phyloP scores from a whole-genome alignment of 1,140 invertebrate genomes.

The Penaeus chinensis region DNA sequence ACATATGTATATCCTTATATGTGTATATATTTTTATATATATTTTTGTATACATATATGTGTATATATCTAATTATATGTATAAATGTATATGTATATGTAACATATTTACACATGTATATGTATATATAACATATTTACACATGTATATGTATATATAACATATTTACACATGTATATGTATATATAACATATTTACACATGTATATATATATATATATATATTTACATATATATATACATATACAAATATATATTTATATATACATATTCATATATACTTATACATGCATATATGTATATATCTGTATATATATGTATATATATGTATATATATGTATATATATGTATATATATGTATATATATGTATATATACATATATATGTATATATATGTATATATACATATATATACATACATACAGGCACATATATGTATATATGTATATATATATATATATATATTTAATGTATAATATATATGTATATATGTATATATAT shows the following conservation, averaged over 20 bases:
- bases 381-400: constrained; percentile 4
- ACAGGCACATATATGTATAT: neutral
- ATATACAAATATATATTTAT: neutral
- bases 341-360: constrained; percentile 27
- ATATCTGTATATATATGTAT: neutral
- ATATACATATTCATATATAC: constrained; percentile 7
- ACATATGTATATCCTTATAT: constrained; percentile 9
- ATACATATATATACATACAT: constrained; percentile 22
- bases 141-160: too few relatives aligned
- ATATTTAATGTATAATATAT: too few relatives aligned
- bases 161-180: too few relatives aligned
- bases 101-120: too few relatives aligned
- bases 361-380: constrained; percentile 25
- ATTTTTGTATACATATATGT: neutral
- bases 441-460: too few relatives aligned
- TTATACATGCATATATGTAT: neutral
- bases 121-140: too few relatives aligned
- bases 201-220: too few relatives aligned
- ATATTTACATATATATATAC: too few relatives aligned
- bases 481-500: too few relatives aligned
- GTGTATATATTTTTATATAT: neutral
- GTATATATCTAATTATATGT: neutral
- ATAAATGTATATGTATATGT: neutral
- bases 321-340: constrained; percentile 16
- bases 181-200: too few relatives aligned